Evolutionary conservation across 2,888 invertebrate genomes (phyloP), one percentile per base, ranked within the genome.

Genomic region (Lasius fuliginosus): DNA sequence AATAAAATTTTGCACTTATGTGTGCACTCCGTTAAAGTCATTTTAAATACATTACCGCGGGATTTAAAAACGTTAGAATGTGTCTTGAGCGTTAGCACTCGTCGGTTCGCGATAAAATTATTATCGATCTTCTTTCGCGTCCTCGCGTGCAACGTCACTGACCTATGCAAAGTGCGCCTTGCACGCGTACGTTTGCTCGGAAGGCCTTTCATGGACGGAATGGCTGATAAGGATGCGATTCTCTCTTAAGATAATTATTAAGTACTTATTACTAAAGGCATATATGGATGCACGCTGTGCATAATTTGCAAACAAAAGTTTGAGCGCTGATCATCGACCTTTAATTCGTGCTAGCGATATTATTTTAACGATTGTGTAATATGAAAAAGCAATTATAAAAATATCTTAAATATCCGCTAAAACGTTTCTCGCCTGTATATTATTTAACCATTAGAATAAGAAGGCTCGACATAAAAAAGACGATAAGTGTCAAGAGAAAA

Each of bases 161-260:
- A 90, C 92, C 93, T 94, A 94, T 93, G 92, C 93, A 92, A 92
- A 92, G 87, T 86, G 87, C 89, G 86, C 76, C 86, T 84, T 83
- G 18, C 42, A 65, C 81, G 83, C 84, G 75, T 75, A 64, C 81
- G 67, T 88, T 92, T 91, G 91, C 93, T 93, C 91, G 18, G 85
- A 94, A 94, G 94, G 94, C 93, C 92, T 93, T 92, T 92, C 92
- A 90, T 94, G 94, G 94, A 94, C 94, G 94, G 94, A 94, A 92
- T 93, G 92, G 89, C 92, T 94, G 94, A 94, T 93, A 93, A 92
- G 94, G 93, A 89, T 88, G 74, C 49, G 49, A 77, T 73, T 68
- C 53, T 53, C 53, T 77, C 77, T 83, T 69, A 83, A 83, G 4
- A 53, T 77, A 69, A 11, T 77, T 53, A 82, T 87, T 76, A 75